Percentiles rank a stretch among this genome's conserved stretches.
These are phyloP conservation scores for Ectemnius lituratus DNA, from an alignment of 2,888 invertebrate species.

Conservation along the genomic window DNA sequence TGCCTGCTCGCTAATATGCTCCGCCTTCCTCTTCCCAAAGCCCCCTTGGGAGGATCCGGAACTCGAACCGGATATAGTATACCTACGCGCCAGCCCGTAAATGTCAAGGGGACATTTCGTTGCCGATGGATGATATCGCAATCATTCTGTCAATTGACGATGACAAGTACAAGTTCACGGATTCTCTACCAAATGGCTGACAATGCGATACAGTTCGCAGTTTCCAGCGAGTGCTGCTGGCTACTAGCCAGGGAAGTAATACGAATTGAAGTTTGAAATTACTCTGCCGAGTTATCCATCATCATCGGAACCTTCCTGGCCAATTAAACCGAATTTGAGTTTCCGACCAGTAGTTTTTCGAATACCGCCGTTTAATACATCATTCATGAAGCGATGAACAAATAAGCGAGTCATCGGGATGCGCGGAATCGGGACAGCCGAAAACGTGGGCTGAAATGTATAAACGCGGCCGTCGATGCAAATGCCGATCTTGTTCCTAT, in stretches of 20 bases:
- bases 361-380: not conserved
- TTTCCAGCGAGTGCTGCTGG: not conserved
- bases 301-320: constrained; percentile 15
- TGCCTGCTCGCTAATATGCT: not conserved
- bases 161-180: too few species aligned
- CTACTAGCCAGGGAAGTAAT: not conserved
- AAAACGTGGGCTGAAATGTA: not conserved
- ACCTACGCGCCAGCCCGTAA: too few species aligned
- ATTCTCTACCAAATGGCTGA: too few species aligned
- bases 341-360: not conserved
- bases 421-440: not conserved
- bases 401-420: not conserved
- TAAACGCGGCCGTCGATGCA: constrained; percentile 1
- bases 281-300: not conserved
- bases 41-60: not conserved
- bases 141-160: too few species aligned
- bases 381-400: not conserved
- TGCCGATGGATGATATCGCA: too few species aligned
- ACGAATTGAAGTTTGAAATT: constrained; percentile 3
- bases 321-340: not conserved
- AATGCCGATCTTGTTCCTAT: not conserved
- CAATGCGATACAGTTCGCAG: too few species aligned
- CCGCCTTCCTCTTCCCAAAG: not conserved
- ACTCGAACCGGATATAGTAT: too few species aligned
- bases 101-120: too few species aligned